Percentiles rank a stretch among this genome's conserved stretches.
These are phyloP conservation scores for Drosophila rubida DNA, from an alignment of 2,888 invertebrate genomes.

Conservation along the genomic window DNA sequence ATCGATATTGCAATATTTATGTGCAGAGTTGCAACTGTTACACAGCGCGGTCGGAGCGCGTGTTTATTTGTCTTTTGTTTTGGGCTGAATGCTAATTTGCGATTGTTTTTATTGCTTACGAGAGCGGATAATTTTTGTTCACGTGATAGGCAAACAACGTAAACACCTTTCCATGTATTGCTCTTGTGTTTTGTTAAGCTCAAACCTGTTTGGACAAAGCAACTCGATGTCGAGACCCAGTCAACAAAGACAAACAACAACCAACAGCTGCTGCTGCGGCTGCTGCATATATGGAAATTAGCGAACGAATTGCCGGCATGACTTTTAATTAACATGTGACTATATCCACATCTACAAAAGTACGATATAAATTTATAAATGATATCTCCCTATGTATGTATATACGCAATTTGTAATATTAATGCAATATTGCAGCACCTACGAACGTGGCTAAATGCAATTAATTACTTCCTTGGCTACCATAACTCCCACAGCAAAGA, in stretches of 20 bases:
- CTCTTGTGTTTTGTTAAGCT: conserved; percentile 50
- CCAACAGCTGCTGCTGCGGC: conserved; percentile 34
- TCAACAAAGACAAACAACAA: conserved; percentile 46
- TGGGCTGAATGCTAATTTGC: conserved; percentile 38
- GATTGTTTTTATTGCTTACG: conserved; percentile 44
- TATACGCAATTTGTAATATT: conserved; percentile 27
- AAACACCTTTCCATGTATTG: conserved; percentile 58
- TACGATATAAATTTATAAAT: conserved; percentile 24
- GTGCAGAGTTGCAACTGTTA: conserved; percentile 38
- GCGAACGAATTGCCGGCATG: conserved; percentile 58
- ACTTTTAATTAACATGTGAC: conserved; percentile 72
- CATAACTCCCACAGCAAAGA: conserved; percentile 10
- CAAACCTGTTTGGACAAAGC: conserved; percentile 75
- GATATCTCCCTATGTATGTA: conserved; percentile 34
- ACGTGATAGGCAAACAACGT: conserved; percentile 66
- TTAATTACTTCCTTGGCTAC: conserved; percentile 61
- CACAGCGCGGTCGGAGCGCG: conserved; percentile 15
- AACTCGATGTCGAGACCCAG: conserved; percentile 53
- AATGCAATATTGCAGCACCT: conserved; percentile 40
- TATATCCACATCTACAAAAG: conserved; percentile 1
- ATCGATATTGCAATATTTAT: conserved; percentile 36
- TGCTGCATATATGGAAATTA: conserved; percentile 61
- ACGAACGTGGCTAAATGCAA: conserved; percentile 35
- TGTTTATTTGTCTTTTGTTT: conserved; percentile 41
- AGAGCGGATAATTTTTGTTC: conserved; percentile 53